phyloP scores from a whole-genome alignment of 2,113 vertebrate species.

The Eulacestoma nigropectus region DNA sequence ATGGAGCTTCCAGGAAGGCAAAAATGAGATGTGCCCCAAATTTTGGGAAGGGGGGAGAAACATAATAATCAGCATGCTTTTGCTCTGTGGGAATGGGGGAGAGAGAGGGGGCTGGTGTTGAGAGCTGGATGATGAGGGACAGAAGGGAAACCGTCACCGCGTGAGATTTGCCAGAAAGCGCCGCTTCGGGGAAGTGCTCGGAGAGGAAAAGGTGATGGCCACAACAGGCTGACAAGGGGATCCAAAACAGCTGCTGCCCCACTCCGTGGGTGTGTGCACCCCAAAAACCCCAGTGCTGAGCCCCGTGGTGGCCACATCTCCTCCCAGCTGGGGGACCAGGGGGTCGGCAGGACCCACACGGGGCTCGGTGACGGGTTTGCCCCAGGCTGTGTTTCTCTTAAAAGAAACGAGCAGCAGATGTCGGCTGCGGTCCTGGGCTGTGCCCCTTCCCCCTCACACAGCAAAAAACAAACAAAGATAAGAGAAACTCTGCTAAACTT shows the following conservation, averaged over 20 bases:
- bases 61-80: not conserved
- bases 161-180: not conserved
- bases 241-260: not conserved
- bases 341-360: not conserved
- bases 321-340: fast-evolving
- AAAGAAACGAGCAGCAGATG: constrained; percentile 47
- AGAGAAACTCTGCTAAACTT: not conserved
- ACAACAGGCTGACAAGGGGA: not conserved
- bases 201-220: not conserved
- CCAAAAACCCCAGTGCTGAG: not conserved
- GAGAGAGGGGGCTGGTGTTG: not conserved
- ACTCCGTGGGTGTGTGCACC: fast-evolving
- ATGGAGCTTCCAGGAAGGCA: not conserved
- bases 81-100: not conserved
- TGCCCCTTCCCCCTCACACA: not conserved
- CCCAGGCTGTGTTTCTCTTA: not conserved
- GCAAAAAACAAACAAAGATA: not conserved
- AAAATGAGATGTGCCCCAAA: not conserved
- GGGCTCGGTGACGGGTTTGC: not conserved
- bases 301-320: fast-evolving
- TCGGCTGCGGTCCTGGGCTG: not conserved
- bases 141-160: not conserved
- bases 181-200: not conserved
- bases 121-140: not conserved
- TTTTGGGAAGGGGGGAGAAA: fast-evolving